Evolutionary conservation across 1,140 invertebrate genomes (phyloP), one percentile per base, ranked within the genome.

Genomic region (Leptinotarsa undecemlineata): DNA sequence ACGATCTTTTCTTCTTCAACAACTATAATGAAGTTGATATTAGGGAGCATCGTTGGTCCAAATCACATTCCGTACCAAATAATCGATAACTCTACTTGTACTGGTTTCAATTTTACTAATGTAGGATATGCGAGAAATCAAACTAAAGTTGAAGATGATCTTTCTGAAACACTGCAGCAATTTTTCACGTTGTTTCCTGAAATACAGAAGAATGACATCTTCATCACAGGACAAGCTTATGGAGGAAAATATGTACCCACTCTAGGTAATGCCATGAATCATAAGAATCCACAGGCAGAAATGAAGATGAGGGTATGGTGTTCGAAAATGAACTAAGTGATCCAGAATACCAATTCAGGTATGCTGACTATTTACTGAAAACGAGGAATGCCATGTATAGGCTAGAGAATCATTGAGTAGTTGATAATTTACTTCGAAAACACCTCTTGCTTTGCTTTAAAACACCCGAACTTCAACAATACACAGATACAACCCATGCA

Each of bases 51-150:
- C 90, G 92, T 0, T 96, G 94, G 94, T 91, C 89, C 57, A 87
- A 88, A 33, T 89, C 88, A 47, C 92, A 93, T 81, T 91, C 91
- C 72, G 82, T 96, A 72, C 82, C 96, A 3, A 96, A 94, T 80
- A 92, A 92, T 96, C 67, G 95, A 96, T 82, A 95, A 94, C 83
- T 95, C 95, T 3, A 94, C 94, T 21, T 93, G 93, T 17, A 91
- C 93, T 63, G 92, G 92, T 3, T 93, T 88, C 80, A 93, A 92
- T 84, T 93, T 92, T 76, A 93, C 92, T 86, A 87, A 90, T 15
- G 72, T 33, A 19, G 89, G 91, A 15, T 91, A 90, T 81, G 86
- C 88, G 2, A 87, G 86, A 21, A 91, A 92, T 83, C 88, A 93
- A 85, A 89, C 88, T 17, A 78, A 88, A 79, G 87, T 94, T 14